Evolutionary conservation across 1,140 invertebrate genomes (phyloP), one percentile per base, ranked within the genome.

Genomic region (Calycopis cecrops): DNA sequence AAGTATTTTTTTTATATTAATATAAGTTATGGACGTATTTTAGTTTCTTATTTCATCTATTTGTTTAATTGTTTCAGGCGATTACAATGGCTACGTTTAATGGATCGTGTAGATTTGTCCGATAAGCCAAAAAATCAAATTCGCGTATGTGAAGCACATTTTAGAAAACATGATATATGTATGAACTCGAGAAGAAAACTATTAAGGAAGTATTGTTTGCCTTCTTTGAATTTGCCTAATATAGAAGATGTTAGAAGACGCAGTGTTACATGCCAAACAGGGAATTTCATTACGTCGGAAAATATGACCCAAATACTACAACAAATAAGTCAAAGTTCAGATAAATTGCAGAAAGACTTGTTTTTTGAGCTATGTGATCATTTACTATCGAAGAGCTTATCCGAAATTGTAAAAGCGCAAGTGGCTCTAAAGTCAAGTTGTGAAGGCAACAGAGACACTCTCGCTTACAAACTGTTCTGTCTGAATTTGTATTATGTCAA

Each of bases 61-160:
- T n/a, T n/a, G n/a, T n/a, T n/a, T n/a, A n/a, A n/a, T n/a, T n/a
- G n/a, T n/a, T n/a, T n/a, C n/a, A n/a, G n/a, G n/a, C n/a, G n/a
- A n/a, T n/a, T n/a, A n/a, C n/a, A n/a, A n/a, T n/a, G n/a, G n/a
- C n/a, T n/a, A n/a, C n/a, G n/a, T n/a, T n/a, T n/a, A n/a, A n/a
- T n/a, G n/a, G n/a, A n/a, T n/a, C n/a, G n/a, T n/a, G n/a, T n/a
- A n/a, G n/a, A n/a, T n/a, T n/a, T n/a, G n/a, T n/a, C n/a, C n/a
- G n/a, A n/a, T n/a, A n/a, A n/a, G n/a, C n/a, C n/a, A n/a, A n/a
- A n/a, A n/a, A n/a, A n/a, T n/a, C n/a, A n/a, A n/a, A n/a, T n/a
- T n/a, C 56, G 37, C 9, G 48, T 65, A 59, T 65, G 59, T 62
- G 59, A 62, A 62, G 62, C 56, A 52, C 63, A 65, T 65, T 65